Conservation (phyloP, 2,797 vertebrate species). For the Sphenopsis melanotis region DNA sequence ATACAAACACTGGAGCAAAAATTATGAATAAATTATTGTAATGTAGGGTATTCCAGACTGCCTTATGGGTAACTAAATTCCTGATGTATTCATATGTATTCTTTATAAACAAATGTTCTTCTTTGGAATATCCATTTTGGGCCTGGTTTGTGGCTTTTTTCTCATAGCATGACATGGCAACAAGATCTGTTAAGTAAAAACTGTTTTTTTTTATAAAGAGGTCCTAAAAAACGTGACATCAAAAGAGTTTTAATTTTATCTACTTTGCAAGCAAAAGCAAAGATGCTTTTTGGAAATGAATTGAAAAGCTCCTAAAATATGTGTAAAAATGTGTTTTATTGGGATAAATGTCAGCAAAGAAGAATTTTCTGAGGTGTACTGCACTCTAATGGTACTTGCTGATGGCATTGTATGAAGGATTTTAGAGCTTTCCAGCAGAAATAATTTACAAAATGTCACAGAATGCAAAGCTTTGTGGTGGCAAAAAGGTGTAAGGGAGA, state of each 20-base stretch:
- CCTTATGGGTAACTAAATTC: not conserved
- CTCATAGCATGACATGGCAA: not conserved
- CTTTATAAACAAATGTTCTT: not conserved
- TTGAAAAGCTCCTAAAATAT: not conserved
- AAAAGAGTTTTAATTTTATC: not conserved
- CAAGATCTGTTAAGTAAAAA: not conserved
- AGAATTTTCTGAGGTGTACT: conserved; percentile 2
- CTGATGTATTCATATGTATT: not conserved
- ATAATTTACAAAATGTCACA: conserved; percentile 12
- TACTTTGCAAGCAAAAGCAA: not conserved
- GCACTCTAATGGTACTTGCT: conserved; percentile 5
- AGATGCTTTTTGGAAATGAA: not conserved
- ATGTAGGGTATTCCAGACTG: not conserved
- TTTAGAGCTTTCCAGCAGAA: conserved; percentile 14
- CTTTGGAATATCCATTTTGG: not conserved
- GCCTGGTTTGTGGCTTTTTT: not conserved
- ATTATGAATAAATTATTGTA: not conserved
- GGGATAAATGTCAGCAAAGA: not conserved
- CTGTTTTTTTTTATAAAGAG: not conserved
- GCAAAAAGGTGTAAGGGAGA: not conserved
- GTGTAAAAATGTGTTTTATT: not conserved
- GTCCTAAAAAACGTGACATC: not conserved
- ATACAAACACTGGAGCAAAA: not conserved
- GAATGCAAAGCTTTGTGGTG: not conserved
- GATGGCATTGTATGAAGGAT: not conserved